Evolutionary conservation across 1,140 invertebrate species (phyloP).

Genomic region (Papilio polytes): DNA sequence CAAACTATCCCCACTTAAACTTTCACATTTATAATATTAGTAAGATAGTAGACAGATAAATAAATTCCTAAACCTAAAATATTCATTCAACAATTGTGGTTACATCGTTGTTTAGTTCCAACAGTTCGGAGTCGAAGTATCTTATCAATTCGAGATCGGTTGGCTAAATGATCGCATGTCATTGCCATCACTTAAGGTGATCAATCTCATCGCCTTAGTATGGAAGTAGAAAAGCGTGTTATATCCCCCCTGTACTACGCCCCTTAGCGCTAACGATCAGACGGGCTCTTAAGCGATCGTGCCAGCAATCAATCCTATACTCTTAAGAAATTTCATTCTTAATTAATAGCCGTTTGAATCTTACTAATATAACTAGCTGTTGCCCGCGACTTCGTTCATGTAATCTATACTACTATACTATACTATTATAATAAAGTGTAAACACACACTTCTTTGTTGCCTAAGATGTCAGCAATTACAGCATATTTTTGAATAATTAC

Average conservation of each 20-base stretch:
- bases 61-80: background rate
- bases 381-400: no score
- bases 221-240: slow-evolving; percentile 30
- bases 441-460: no score
- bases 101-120: background rate
- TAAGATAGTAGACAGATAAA: no score
- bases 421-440: no score
- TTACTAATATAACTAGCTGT: no score
- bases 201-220: slow-evolving; percentile 24
- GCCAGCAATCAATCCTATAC: background rate
- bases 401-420: no score
- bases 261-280: slow-evolving; percentile 7
- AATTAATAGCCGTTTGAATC: background rate
- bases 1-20: no score
- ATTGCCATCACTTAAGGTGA: slow-evolving; percentile 30
- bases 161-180: slow-evolving; percentile 24
- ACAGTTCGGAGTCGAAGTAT: background rate
- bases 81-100: background rate
- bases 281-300: slow-evolving; percentile 7
- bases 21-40: no score
- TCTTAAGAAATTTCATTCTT: slow-evolving; percentile 2
- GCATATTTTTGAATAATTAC: no score
- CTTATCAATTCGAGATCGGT: background rate
- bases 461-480: no score
- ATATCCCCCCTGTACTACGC: background rate